Percentiles rank a stretch among this genome's conserved stretches.
Conservation (phyloP, 92 coral and sea anemone genomes). For the Umimayanthus kanabou region DNA sequence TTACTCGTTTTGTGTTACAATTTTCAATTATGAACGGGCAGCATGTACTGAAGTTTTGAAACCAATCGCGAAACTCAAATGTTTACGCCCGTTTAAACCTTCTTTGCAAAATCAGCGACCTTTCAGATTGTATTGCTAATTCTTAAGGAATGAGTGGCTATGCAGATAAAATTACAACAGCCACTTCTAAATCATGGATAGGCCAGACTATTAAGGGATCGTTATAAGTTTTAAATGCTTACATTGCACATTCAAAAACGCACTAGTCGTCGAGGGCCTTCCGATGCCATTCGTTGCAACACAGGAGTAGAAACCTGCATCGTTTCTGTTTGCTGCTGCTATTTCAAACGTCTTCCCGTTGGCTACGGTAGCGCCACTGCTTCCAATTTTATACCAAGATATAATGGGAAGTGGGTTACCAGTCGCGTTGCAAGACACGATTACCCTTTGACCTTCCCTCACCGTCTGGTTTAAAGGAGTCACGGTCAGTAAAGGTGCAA, state of each 20-base stretch:
- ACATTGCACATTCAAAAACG: slow-evolving; percentile 44
- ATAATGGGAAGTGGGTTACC: slow-evolving; percentile 52
- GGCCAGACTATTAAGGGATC: too few species aligned
- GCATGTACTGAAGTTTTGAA: too few species aligned
- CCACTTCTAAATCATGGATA: too few species aligned
- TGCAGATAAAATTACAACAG: too few species aligned
- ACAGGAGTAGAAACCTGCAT: slow-evolving; percentile 47
- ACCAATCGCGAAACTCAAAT: too few species aligned
- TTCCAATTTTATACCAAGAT: slow-evolving; percentile 41
- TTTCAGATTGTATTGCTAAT: too few species aligned
- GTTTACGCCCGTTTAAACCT: too few species aligned
- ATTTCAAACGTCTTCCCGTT: not conserved
- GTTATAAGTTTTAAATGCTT: slow-evolving; percentile 12
- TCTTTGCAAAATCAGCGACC: too few species aligned
- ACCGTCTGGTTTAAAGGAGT: too few species aligned
- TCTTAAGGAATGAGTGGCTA: too few species aligned
- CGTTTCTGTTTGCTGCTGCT: slow-evolving; percentile 15
- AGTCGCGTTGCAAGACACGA: slow-evolving; percentile 54
- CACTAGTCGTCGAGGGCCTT: not conserved
- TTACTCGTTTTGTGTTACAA: too few species aligned
- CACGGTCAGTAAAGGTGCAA: slow-evolving; percentile 29
- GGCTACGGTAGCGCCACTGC: not conserved
- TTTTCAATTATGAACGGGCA: too few species aligned
- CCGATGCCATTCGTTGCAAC: slow-evolving; percentile 53
- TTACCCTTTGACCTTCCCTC: not conserved